Evolutionary conservation across 1,140 invertebrate genomes (phyloP).

Genomic region (Diabrotica undecimpunctata): DNA sequence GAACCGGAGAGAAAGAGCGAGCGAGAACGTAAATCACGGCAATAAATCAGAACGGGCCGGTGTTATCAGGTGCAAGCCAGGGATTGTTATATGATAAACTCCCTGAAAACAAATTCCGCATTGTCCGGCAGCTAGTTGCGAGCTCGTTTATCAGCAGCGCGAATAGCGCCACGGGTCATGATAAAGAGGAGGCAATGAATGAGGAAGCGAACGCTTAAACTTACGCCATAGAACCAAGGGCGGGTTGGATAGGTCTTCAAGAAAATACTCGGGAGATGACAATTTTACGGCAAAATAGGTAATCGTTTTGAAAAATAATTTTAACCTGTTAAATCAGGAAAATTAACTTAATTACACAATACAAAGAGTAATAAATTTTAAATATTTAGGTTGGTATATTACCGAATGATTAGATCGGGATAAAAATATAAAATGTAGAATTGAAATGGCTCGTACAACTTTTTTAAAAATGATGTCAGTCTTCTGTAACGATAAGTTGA

Average conservation of each 20-base stretch:
- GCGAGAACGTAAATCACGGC: slow-evolving; percentile 16
- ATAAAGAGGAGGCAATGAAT: slow-evolving; percentile 38
- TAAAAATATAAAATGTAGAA: no score
- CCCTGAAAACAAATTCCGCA: slow-evolving; percentile 36
- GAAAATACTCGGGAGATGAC: background rate
- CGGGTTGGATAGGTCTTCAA: background rate
- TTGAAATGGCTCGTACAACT: no score
- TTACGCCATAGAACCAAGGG: background rate
- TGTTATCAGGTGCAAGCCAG: slow-evolving; percentile 31
- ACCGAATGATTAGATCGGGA: no score
- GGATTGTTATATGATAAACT: slow-evolving; percentile 36
- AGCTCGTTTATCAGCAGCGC: slow-evolving; percentile 35
- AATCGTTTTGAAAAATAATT: no score
- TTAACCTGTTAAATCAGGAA: no score
- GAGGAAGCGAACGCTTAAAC: slow-evolving; percentile 31
- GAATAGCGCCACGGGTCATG: slow-evolving; percentile 21
- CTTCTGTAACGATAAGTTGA: no score
- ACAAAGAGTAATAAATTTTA: no score
- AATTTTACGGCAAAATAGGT: no score
- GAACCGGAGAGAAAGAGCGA: background rate
- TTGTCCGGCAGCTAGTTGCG: slow-evolving; percentile 34
- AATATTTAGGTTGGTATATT: no score
- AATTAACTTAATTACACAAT: no score
- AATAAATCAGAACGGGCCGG: slow-evolving; percentile 30
- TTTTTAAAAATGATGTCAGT: no score